Evolutionary conservation across 1,140 invertebrate species (phyloP).

Genomic region (Charaxes varanes): DNA sequence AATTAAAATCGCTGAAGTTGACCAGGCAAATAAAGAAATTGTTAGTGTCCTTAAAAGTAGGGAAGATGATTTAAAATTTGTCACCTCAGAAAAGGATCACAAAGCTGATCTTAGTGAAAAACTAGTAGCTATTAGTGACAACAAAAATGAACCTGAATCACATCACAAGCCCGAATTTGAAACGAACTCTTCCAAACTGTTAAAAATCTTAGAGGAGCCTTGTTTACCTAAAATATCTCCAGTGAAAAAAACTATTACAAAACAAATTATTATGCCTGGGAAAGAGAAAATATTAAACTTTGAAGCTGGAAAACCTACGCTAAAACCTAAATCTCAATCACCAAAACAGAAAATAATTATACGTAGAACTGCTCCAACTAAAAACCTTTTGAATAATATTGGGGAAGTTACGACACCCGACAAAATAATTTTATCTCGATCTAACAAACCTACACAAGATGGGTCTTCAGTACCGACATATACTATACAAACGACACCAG

Average conservation of each 20-base stretch:
- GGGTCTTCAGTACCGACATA: slow-evolving; percentile 61
- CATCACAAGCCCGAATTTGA: slow-evolving; percentile 19
- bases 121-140: slow-evolving; percentile 15
- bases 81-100: slow-evolving; percentile 20
- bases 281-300: slow-evolving; percentile 72
- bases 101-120: too few relatives aligned
- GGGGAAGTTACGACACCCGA: slow-evolving; percentile 46
- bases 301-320: slow-evolving; percentile 46
- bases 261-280: slow-evolving; percentile 46
- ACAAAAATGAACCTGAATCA: neutral
- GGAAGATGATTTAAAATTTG: slow-evolving; percentile 6
- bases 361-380: slow-evolving; percentile 44
- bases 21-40: slow-evolving; percentile 24
- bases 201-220: slow-evolving; percentile 70
- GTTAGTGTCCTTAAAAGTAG: slow-evolving; percentile 3
- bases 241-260: slow-evolving; percentile 39
- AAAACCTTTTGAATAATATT: slow-evolving; percentile 50
- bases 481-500: slow-evolving; percentile 57
- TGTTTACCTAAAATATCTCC: slow-evolving; percentile 37
- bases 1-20: slow-evolving; percentile 43
- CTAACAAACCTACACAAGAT: slow-evolving; percentile 39
- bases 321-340: slow-evolving; percentile 43
- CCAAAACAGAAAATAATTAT: slow-evolving; percentile 70
- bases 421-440: slow-evolving; percentile 61
- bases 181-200: slow-evolving; percentile 52